Conservation (phyloP, 2,113 vertebrate species). For the Lates calcarifer region DNA sequence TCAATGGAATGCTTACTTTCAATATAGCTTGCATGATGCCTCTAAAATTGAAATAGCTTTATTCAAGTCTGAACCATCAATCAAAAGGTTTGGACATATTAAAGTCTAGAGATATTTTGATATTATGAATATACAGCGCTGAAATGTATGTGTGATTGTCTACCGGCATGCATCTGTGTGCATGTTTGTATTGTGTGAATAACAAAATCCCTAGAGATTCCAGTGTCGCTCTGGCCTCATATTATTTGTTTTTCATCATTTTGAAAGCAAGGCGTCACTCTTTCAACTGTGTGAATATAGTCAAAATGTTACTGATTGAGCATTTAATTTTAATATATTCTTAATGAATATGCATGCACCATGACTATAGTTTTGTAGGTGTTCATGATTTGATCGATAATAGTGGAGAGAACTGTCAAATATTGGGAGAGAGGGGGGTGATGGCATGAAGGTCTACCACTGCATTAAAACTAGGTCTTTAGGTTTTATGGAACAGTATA, state of each 20-base stretch:
- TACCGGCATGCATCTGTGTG: background rate
- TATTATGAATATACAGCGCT: conserved; percentile 13
- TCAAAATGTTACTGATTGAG: too few relatives aligned
- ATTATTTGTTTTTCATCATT: background rate
- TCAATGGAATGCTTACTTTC: conserved; percentile 35
- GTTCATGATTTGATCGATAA: background rate
- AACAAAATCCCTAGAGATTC: background rate
- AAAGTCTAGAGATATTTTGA: conserved; percentile 32
- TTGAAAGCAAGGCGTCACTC: background rate
- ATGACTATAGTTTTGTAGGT: background rate
- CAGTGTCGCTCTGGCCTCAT: background rate
- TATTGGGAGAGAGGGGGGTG: background rate
- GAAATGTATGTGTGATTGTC: conserved; percentile 23
- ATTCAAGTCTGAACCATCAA: conserved; percentile 41
- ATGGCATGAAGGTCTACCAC: background rate
- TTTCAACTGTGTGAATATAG: background rate
- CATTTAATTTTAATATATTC: background rate
- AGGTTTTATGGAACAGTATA: background rate
- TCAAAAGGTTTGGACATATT: conserved; percentile 42
- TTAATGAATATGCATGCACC: background rate
- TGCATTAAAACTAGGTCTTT: background rate
- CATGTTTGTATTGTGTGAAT: background rate
- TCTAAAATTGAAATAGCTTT: conserved; percentile 47
- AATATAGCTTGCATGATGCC: conserved; percentile 31
- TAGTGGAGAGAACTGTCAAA: too few relatives aligned